A percentile compares a stretch with the other conserved stretches of the same genome.
Conservation (phyloP, 2,888 invertebrate genomes). For the Macrophya alboannulata region DNA sequence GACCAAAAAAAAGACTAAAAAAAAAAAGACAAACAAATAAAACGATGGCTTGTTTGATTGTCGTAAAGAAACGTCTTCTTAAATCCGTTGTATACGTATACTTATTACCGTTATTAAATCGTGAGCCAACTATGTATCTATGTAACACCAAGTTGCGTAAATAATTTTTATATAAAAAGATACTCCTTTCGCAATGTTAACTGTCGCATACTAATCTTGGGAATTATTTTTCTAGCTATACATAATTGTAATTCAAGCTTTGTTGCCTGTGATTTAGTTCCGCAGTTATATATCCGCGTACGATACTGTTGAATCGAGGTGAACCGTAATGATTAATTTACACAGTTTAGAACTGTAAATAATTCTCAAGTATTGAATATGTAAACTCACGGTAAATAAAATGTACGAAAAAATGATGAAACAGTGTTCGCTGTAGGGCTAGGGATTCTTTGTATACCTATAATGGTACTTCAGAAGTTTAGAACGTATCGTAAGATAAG, state of each 20-base stretch:
- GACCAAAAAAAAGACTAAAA: not conserved
- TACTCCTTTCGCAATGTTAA: not conserved
- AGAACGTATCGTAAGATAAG: not conserved
- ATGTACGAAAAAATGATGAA: not conserved
- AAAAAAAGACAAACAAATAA: not conserved
- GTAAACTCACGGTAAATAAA: not conserved
- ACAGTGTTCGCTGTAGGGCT: not conserved
- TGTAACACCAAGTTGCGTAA: not conserved
- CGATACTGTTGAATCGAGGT: not conserved
- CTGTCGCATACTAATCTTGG: not conserved
- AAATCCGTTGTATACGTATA: conserved; percentile 9
- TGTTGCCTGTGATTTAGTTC: not conserved
- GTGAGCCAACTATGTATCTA: not conserved
- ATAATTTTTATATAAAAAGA: not conserved
- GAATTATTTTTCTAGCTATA: no score
- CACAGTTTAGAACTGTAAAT: not conserved
- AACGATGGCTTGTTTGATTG: not conserved
- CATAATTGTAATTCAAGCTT: not conserved
- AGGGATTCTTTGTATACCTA: not conserved
- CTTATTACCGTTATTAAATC: conserved; percentile 19
- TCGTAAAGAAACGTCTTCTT: not conserved
- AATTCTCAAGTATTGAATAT: not conserved
- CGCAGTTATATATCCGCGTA: not conserved
- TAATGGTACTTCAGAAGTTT: not conserved
- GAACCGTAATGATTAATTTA: not conserved